Evolutionary conservation across 2,797 vertebrate species (phyloP), one percentile per base, ranked within the genome.

Genomic region (Eremophila alpestris): DNA sequence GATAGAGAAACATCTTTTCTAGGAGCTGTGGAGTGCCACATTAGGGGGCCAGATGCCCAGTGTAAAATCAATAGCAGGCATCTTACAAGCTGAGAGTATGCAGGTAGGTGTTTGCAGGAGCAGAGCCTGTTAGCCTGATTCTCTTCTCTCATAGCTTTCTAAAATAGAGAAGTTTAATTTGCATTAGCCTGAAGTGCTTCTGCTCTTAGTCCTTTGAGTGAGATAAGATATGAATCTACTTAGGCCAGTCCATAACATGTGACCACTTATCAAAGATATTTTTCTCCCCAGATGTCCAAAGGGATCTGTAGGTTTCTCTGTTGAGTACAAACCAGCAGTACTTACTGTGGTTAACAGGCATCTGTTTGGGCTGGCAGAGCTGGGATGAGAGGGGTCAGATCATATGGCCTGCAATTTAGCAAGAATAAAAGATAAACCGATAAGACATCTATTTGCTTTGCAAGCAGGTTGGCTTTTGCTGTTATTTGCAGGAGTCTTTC

Each of bases 141-240:
- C 29, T 89, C 40, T 83, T 80, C 73, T 83, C 67, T 59, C 38
- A 19, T 4, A 76, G 79, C 52, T 94, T 88, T 94, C 62, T 92
- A 40, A 85, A 93, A 63, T 10, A 60, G 52, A 51, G 29, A 46
- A 77, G 15, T 85, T 93, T 82, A 74, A 95, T 94, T 89, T 74
- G 70, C 54, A 40, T 80, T 80, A 85, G 69, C 55, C 58, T 65
- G 30, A 56, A 86, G 88, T 74, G 52, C 74, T 92, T 76, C 70
- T 79, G 54, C 41, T 92, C 81, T 74, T 70, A 74, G 36, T 70
- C 46, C 60, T 73, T 78, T 90, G 52, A 86, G 63, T 59, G 69
- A 77, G 58, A 32, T 74, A 70, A 81, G 73, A 83, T 46, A 65
- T 22, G 63, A 89, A 86, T 67, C 64, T 82, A 17, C 41, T 82